phyloP scores from a whole-genome alignment of 2,113 vertebrate genomes.

The Clarias macrocephalus region DNA sequence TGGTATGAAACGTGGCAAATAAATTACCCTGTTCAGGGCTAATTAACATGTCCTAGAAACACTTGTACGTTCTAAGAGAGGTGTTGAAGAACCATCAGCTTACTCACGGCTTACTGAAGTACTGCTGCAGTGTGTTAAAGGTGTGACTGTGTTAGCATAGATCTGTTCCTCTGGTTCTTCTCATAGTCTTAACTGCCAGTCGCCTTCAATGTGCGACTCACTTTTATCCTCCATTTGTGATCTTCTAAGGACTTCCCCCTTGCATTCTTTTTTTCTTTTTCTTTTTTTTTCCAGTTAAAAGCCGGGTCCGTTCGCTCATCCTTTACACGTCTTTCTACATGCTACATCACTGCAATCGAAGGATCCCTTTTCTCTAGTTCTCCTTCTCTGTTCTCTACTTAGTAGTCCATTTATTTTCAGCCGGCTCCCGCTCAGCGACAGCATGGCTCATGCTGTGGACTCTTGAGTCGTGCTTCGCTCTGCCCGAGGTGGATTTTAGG shows the following conservation, averaged over 20 bases:
- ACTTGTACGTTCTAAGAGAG: conserved; percentile 8
- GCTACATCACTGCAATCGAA: neutral
- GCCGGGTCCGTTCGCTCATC: neutral
- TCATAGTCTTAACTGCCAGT: neutral
- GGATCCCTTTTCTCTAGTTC: neutral
- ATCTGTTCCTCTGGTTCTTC: neutral
- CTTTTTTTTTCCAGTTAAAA: conserved; percentile 5
- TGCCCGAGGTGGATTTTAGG: conserved; percentile 50
- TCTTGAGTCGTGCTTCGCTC: conserved; percentile 34
- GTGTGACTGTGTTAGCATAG: conserved; percentile 20
- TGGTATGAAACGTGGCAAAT: neutral
- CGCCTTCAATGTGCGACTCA: neutral
- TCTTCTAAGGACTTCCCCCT: neutral
- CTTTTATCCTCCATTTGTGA: neutral
- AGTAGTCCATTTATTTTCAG: conserved; percentile 23
- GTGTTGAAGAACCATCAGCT: neutral
- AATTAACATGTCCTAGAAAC: neutral
- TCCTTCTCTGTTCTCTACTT: neutral
- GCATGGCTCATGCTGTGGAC: conserved; percentile 25
- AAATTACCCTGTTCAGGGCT: neutral
- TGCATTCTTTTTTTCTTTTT: neutral
- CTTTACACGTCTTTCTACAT: neutral
- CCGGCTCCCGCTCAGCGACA: conserved; percentile 33
- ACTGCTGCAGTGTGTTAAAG: conserved; percentile 32
- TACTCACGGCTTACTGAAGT: conserved; percentile 17